Evolutionary conservation across 1,140 invertebrate genomes (phyloP).

Genomic region (Dendroctonus ponderosae): DNA sequence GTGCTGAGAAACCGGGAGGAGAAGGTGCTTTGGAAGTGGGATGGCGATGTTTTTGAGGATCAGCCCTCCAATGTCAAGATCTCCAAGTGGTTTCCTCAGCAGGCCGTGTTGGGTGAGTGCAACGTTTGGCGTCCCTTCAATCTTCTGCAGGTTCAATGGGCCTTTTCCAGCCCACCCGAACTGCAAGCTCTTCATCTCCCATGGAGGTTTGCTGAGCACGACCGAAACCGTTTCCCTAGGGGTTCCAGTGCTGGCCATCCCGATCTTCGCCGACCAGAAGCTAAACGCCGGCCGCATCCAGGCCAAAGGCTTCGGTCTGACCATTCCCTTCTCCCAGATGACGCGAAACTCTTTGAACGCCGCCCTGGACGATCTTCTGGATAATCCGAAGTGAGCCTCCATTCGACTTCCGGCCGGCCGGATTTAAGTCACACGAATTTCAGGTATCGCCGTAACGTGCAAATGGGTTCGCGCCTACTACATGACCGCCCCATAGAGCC

Average conservation of each 20-base stretch:
- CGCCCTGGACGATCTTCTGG: constrained; percentile 41
- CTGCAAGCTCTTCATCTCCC: constrained; percentile 54
- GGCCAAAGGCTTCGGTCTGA: constrained; percentile 40
- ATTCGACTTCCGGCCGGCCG: not conserved
- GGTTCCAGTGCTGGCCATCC: constrained; percentile 54
- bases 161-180: constrained; percentile 43
- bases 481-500: constrained; percentile 57
- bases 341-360: constrained; percentile 40
- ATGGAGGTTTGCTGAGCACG: constrained; percentile 56
- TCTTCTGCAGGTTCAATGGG: not conserved
- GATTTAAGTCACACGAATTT: not conserved
- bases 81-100: constrained; percentile 60
- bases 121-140: not conserved
- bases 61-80: constrained; percentile 54
- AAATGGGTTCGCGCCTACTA: constrained; percentile 52
- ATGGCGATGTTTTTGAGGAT: constrained; percentile 52
- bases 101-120: constrained; percentile 57
- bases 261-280: constrained; percentile 46
- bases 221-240: constrained; percentile 54
- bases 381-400: constrained; percentile 40
- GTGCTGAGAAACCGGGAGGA: constrained; percentile 52
- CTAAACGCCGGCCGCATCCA: constrained; percentile 43
- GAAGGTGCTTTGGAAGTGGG: constrained; percentile 60
- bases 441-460: constrained; percentile 46
- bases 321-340: constrained; percentile 41